Base-by-base conservation (phyloP, 1,140 invertebrate genomes). In the Neodiprion pinetum region DNA sequence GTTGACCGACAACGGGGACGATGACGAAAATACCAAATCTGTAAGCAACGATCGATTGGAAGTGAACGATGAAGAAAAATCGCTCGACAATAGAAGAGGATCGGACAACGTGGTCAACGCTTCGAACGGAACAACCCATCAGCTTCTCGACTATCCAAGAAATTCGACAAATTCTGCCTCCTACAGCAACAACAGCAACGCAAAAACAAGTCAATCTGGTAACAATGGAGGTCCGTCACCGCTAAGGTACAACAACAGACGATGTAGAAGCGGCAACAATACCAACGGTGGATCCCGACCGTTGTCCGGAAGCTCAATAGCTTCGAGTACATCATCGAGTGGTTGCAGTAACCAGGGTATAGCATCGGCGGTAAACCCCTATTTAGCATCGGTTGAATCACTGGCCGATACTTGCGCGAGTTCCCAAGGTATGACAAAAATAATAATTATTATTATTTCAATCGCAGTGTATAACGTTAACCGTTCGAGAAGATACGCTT, bases 221-320 rank as follows among this genome's bases (percentile, higher is more conserved):
- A 61, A 61, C 53, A 9, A 9, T 17, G 53, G 53, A 9, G 10
- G 74, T 74, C 67, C 53, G 72, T 40, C 74, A 65, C 65, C 72
- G 65, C 74, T 61, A 1, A 75, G 76, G 70, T 82, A 80, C 76
- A 78, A 77, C 73, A 78, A 77, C 73, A 76, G 73, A 49, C 75
- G 78, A 72, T 77, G 53, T 67, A 79, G 77, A 71, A 75, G 77
- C 67, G 71, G 74, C 53, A 72, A 65, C 9, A 70, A 48, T 48
- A 40, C 28, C 28, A 61, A 61, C n/a, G 76, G 14, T 66, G 72
- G 78, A 76, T 77, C 76, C 0, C 85, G 94, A 76, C 94, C 94
- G n/a, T 83, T 95, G 21, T 96, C 95, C 61, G 94, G 95, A 80
- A 95, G 94, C 86, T 96, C 94, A 67, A 95, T 94, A 72, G 92